Evolutionary conservation across 2,888 invertebrate species (phyloP).

Genomic region (Biston stratarius): DNA sequence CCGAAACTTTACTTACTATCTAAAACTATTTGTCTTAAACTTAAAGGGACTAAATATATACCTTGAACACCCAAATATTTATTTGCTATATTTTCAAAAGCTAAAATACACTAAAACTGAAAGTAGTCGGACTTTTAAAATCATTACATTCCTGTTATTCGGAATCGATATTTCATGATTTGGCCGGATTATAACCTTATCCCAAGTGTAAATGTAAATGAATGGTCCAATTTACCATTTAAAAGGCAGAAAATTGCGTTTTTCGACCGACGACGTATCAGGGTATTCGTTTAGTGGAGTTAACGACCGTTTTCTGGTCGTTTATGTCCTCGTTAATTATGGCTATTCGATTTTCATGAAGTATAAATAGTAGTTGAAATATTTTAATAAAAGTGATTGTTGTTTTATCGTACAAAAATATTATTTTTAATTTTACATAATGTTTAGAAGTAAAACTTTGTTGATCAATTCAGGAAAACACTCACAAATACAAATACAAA

Average conservation of each 20-base stretch:
- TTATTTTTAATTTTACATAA: not conserved
- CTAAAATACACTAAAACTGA: not conserved
- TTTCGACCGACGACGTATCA: constrained; percentile 33
- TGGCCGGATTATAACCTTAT: constrained; percentile 11
- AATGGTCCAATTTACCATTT: constrained; percentile 42
- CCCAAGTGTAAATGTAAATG: constrained; percentile 38
- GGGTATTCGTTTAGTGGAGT: constrained; percentile 39
- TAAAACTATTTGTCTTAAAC: too few relatives aligned
- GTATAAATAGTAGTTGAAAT: constrained; percentile 2
- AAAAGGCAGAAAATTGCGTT: constrained; percentile 43
- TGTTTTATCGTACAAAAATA: not conserved
- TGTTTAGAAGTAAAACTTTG: too few relatives aligned
- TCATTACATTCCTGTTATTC: not conserved
- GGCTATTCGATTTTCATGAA: constrained; percentile 30
- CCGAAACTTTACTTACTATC: too few relatives aligned
- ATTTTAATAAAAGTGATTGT: constrained; percentile 16
- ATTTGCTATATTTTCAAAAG: not conserved
- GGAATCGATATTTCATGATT: not conserved
- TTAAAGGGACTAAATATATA: too few relatives aligned
- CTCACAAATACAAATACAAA: too few relatives aligned
- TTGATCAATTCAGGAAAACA: too few relatives aligned
- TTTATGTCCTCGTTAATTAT: constrained; percentile 34
- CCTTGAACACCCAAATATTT: too few relatives aligned
- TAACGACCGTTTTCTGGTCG: constrained; percentile 37
- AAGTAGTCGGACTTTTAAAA: not conserved